A percentile compares a stretch with the other conserved stretches of the same genome.
phyloP scores from a whole-genome alignment of 2,888 invertebrate species.

The Galerucella nymphaeae region DNA sequence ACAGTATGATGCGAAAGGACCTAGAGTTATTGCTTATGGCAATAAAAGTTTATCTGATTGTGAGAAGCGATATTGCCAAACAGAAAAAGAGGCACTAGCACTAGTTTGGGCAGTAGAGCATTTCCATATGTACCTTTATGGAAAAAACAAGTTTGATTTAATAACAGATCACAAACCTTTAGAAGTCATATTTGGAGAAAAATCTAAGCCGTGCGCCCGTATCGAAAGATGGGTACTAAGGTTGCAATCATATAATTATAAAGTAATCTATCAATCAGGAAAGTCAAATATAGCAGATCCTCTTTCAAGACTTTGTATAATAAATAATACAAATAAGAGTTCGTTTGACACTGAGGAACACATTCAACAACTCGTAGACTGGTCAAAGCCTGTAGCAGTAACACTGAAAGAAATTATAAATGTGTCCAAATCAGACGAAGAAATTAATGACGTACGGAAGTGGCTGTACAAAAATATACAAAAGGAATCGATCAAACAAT shows the following conservation, averaged over 20 bases:
- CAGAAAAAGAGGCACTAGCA: conserved; percentile 57
- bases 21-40: conserved; percentile 43
- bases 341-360: not conserved
- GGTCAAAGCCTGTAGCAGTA: conserved; percentile 2
- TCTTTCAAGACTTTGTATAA: conserved; percentile 35
- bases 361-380: conserved; percentile 9
- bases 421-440: not conserved
- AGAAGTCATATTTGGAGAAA: conserved; percentile 51
- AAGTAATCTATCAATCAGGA: conserved; percentile 38
- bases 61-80: conserved; percentile 51
- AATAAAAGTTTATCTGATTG: conserved; percentile 43
- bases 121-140: conserved; percentile 43
- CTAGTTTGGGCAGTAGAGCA: conserved; percentile 59
- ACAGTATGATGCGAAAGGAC: conserved; percentile 40
- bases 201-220: conserved; percentile 47
- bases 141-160: conserved; percentile 21
- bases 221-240: conserved; percentile 26
- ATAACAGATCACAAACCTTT: conserved; percentile 37
- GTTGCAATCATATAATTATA: conserved; percentile 38
- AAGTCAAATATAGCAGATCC: conserved; percentile 44
- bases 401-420: conserved; percentile 5
- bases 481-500: conserved; percentile 3
- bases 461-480: not conserved
- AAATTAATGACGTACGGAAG: not conserved
- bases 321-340: not conserved